Percentiles rank a stretch among this genome's conserved stretches.
Conservation (phyloP, 2,888 invertebrate genomes). For the Mythimna impura region DNA sequence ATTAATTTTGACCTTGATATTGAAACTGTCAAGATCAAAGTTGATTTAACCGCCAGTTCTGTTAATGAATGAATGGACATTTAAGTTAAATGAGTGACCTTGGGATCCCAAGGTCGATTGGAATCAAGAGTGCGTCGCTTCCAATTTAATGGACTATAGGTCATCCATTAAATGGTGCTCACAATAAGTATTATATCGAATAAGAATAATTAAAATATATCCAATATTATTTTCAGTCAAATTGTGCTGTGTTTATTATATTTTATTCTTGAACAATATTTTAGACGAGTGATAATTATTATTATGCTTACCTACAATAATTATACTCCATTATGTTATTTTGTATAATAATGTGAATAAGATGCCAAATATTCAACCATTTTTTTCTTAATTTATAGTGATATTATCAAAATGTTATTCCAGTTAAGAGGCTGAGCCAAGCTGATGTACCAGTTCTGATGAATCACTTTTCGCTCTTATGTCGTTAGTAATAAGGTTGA, state of each 20-base stretch:
- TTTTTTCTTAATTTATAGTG: slow-evolving; percentile 73
- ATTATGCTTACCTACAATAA: slow-evolving; percentile 64
- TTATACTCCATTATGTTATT: slow-evolving; percentile 63
- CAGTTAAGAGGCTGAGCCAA: slow-evolving; percentile 77
- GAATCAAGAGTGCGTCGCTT: slow-evolving; percentile 34
- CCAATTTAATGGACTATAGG: slow-evolving; percentile 38
- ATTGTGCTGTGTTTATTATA: slow-evolving; percentile 82
- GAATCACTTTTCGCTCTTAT: slow-evolving; percentile 2
- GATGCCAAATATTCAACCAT: slow-evolving; percentile 87
- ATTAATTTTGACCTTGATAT: slow-evolving; percentile 61
- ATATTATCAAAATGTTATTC: slow-evolving; percentile 73
- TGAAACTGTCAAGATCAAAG: slow-evolving; percentile 64
- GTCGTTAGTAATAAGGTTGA: not conserved
- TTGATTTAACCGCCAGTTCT: slow-evolving; percentile 47
- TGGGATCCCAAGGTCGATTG: slow-evolving; percentile 16
- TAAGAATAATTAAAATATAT: slow-evolving; percentile 64
- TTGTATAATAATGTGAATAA: slow-evolving; percentile 80
- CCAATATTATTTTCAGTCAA: slow-evolving; percentile 75
- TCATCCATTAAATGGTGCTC: slow-evolving; percentile 65
- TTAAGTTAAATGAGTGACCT: slow-evolving; percentile 32
- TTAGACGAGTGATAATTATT: slow-evolving; percentile 77
- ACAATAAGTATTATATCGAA: slow-evolving; percentile 70
- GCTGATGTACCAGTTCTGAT: slow-evolving; percentile 18
- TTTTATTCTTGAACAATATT: slow-evolving; percentile 78
- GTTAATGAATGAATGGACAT: slow-evolving; percentile 33